Conservation (phyloP, 2,113 vertebrate species). For the Mixornis gularis region DNA sequence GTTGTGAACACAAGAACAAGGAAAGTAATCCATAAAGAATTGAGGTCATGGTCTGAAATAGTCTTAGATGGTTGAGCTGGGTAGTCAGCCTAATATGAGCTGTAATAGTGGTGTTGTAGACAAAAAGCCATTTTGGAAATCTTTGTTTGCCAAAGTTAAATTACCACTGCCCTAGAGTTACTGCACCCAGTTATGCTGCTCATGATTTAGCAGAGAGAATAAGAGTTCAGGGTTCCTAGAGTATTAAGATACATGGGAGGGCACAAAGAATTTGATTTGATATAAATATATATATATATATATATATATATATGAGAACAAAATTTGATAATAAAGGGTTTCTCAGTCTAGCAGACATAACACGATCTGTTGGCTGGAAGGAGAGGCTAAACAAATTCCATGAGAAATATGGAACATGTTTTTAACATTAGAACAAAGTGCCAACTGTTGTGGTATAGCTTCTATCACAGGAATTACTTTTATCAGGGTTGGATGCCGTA, state of each 20-base stretch:
- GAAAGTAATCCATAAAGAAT: conserved; percentile 53
- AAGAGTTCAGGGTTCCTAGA: not conserved
- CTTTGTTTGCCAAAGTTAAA: not conserved
- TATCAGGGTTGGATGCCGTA: not conserved
- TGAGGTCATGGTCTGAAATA: conserved; percentile 52
- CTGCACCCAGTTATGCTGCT: not conserved
- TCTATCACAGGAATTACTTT: conserved; percentile 52
- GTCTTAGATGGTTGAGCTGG: conserved; percentile 9
- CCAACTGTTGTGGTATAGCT: conserved; percentile 48
- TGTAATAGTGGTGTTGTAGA: not conserved
- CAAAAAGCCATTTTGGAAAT: conserved; percentile 22
- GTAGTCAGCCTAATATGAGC: conserved; percentile 23
- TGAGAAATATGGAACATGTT: conserved; percentile 23
- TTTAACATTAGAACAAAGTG: conserved; percentile 26
- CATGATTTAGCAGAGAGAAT: not conserved
- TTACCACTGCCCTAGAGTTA: not conserved
- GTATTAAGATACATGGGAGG: not conserved
- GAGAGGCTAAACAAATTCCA: conserved; percentile 49
- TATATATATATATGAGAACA: not conserved
- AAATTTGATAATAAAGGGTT: conserved; percentile 55
- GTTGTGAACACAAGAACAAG: conserved; percentile 53
- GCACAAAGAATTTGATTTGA: not conserved
- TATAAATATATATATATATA: not conserved
- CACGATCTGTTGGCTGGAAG: not conserved
- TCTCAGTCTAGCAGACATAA: conserved; percentile 41